These are phyloP conservation scores for Ctenoplectra terminalis DNA, from an alignment of 1,140 invertebrate genomes.

Conservation along the genomic window DNA sequence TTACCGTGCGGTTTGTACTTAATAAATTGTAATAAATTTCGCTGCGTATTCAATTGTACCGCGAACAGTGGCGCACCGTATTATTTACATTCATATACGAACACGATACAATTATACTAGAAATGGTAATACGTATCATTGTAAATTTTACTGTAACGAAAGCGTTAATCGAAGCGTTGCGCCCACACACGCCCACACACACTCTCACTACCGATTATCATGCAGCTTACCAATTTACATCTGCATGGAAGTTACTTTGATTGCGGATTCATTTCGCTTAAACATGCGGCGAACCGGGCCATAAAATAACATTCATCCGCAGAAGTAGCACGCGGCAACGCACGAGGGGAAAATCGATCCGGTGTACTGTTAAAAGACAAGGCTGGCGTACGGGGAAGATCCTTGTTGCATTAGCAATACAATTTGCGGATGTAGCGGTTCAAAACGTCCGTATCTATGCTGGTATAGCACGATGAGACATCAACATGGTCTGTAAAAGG, in stretches of 20 bases:
- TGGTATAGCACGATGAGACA: slow-evolving; percentile 34
- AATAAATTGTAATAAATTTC: slow-evolving; percentile 53
- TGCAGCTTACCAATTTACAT: slow-evolving; percentile 39
- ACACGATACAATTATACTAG: slow-evolving; percentile 48
- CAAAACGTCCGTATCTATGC: slow-evolving; percentile 14
- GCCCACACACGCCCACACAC: slow-evolving; percentile 17
- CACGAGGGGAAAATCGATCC: slow-evolving; percentile 42
- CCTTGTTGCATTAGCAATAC: slow-evolving; percentile 28
- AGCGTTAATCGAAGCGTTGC: slow-evolving; percentile 45
- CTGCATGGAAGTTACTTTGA: slow-evolving; percentile 30
- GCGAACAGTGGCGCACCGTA: slow-evolving; percentile 15
- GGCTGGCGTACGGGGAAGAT: slow-evolving; percentile 37
- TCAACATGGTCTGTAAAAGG: slow-evolving; percentile 56
- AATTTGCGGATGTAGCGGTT: slow-evolving; percentile 27
- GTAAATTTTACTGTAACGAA: slow-evolving; percentile 36
- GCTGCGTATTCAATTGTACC: slow-evolving; percentile 11
- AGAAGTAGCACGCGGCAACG: not conserved
- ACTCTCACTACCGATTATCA: slow-evolving; percentile 37
- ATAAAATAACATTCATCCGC: slow-evolving; percentile 34
- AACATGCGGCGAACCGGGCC: slow-evolving; percentile 22
- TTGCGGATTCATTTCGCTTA: slow-evolving; percentile 37
- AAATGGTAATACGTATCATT: slow-evolving; percentile 48
- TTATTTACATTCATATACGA: slow-evolving; percentile 44
- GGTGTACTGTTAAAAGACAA: slow-evolving; percentile 35
- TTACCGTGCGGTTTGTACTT: slow-evolving; percentile 26